Evolutionary conservation across 2,888 invertebrate species (phyloP).

Genomic region (Agrotis ipsilon): DNA sequence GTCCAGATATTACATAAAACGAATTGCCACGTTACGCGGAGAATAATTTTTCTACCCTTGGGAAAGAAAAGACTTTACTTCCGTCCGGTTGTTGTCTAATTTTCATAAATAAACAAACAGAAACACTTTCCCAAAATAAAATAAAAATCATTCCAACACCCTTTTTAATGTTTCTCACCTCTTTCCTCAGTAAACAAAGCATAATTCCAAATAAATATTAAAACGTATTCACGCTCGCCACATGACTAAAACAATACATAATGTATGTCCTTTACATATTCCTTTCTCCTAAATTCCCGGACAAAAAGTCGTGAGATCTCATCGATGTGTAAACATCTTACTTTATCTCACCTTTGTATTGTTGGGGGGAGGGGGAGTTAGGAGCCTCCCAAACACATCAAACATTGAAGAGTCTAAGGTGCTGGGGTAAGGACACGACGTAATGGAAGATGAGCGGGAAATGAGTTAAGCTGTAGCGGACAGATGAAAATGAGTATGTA

Average conservation of each 20-base stretch:
- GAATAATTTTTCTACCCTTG: too few relatives aligned
- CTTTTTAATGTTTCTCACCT: too few relatives aligned
- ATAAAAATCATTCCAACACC: background rate
- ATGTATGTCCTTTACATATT: constrained; percentile 42
- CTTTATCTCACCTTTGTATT: constrained; percentile 74
- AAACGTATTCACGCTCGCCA: constrained; percentile 17
- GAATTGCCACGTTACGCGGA: too few relatives aligned
- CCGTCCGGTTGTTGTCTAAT: too few relatives aligned
- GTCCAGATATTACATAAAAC: too few relatives aligned
- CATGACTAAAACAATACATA: constrained; percentile 19
- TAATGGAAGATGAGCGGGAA: constrained; percentile 47
- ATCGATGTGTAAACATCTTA: constrained; percentile 70
- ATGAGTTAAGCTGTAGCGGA: constrained; percentile 12
- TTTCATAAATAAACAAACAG: too few relatives aligned
- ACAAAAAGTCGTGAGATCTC: constrained; percentile 58
- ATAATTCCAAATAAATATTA: constrained; percentile 48
- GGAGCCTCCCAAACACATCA: constrained; percentile 70
- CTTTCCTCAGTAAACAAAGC: background rate
- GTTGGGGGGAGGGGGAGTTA: constrained; percentile 30
- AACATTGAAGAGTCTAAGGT: constrained; percentile 73
- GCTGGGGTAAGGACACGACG: constrained; percentile 28
- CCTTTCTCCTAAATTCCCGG: constrained; percentile 26
- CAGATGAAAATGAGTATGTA: too few relatives aligned
- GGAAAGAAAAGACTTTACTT: too few relatives aligned
- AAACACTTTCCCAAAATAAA: too few relatives aligned